Evolutionary conservation across 2,888 invertebrate genomes (phyloP).

Genomic region (Cosmia trapezina): DNA sequence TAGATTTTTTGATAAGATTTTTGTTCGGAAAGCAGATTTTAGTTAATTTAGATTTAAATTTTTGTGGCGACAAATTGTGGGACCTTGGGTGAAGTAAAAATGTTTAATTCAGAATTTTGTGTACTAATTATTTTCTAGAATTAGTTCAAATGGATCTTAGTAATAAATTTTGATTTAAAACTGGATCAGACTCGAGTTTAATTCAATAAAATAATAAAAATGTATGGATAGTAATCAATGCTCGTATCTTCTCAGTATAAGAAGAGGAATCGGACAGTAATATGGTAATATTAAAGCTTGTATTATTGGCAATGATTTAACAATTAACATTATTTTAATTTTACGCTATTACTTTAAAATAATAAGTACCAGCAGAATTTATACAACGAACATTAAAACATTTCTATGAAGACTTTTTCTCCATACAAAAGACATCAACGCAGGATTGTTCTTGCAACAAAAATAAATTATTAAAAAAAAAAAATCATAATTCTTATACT

Average conservation of each 20-base stretch:
- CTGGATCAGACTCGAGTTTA: not conserved
- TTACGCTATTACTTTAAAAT: not conserved
- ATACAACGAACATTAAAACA: not conserved
- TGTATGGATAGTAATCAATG: not conserved
- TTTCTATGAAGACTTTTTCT: not conserved
- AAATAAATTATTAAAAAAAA: no score
- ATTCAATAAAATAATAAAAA: not conserved
- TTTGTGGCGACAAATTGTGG: slow-evolving; percentile 22
- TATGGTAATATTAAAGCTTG: not conserved
- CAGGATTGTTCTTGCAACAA: no score
- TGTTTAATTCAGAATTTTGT: not conserved
- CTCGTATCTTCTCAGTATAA: not conserved
- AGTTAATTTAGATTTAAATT: not conserved
- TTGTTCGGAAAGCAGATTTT: slow-evolving; percentile 16
- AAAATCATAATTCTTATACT: no score
- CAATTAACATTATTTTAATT: no score
- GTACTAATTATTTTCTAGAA: not conserved
- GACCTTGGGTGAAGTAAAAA: slow-evolving; percentile 3
- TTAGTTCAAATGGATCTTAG: not conserved
- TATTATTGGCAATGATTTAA: not conserved
- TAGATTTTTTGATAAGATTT: slow-evolving; percentile 23
- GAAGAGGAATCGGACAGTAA: not conserved
- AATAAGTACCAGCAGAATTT: not conserved
- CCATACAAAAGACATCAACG: slow-evolving; percentile 57
- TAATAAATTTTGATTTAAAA: not conserved